Evolutionary conservation across 2,888 invertebrate species (phyloP).

Genomic region (Nasonovia ribisnigri): DNA sequence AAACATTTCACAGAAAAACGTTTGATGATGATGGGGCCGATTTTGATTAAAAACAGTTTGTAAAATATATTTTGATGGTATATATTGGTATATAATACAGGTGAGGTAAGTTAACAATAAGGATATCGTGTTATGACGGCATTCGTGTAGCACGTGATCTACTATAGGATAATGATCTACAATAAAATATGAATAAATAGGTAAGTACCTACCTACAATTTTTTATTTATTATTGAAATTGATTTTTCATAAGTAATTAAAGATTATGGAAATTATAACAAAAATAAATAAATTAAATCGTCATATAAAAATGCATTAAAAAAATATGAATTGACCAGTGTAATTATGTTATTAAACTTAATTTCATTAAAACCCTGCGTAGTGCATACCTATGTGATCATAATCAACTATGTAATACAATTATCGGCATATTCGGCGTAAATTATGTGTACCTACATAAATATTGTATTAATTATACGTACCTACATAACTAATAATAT

Average conservation of each 20-base stretch:
- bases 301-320: not conserved
- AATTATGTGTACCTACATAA: not conserved
- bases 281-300: not conserved
- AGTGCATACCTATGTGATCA: not conserved
- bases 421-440: not conserved
- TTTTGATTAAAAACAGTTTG: not conserved
- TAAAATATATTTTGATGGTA: not conserved
- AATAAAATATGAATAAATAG: not conserved
- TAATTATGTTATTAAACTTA: not conserved
- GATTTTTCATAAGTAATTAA: not conserved
- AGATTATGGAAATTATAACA: not conserved
- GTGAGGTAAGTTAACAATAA: not conserved
- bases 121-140: not conserved
- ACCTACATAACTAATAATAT: not conserved
- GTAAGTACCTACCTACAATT: not conserved
- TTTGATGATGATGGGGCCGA: not conserved
- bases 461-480: too few species aligned
- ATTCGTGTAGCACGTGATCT: not conserved
- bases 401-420: not conserved
- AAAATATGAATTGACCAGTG: not conserved
- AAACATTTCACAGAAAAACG: too few species aligned
- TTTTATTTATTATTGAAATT: not conserved
- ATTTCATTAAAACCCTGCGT: not conserved
- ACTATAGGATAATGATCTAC: not conserved
- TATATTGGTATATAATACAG: not conserved